A percentile compares a stretch with the other conserved stretches of the same genome.
These are phyloP conservation scores for Pollimyrus isidori DNA, from an alignment of 2,113 vertebrate species.

Conservation along the genomic window DNA sequence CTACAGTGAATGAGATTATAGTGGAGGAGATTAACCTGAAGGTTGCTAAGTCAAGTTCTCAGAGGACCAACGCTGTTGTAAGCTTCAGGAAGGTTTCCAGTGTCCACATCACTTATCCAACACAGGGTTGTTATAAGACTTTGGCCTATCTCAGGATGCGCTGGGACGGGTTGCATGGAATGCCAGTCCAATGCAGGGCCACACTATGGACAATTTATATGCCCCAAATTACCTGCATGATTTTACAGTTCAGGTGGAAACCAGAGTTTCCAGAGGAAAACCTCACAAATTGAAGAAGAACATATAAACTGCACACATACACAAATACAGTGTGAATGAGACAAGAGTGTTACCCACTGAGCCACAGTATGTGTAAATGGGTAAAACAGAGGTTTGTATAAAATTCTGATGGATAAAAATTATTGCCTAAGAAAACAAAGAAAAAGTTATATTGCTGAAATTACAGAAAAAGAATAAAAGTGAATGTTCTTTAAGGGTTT, in stretches of 20 bases:
- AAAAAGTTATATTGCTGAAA: constrained; percentile 2
- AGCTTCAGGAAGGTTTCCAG: neutral
- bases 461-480: neutral
- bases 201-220: neutral
- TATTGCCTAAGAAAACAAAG: neutral
- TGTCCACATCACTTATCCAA: neutral
- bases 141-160: neutral
- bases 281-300: neutral
- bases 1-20: neutral
- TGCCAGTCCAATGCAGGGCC: neutral
- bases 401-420: neutral
- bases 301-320: neutral
- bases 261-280: neutral
- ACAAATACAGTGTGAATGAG: neutral
- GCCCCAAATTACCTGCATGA: neutral
- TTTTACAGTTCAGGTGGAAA: neutral
- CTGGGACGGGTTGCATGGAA: neutral
- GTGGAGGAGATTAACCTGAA: neutral
- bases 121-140: neutral
- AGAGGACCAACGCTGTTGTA: neutral
- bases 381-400: neutral
- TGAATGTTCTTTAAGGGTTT: neutral
- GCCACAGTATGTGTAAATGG: neutral
- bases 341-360: neutral
- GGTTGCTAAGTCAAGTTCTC: neutral